Base-by-base conservation (phyloP, 1,140 invertebrate genomes). In the Orchesella cincta region DNA sequence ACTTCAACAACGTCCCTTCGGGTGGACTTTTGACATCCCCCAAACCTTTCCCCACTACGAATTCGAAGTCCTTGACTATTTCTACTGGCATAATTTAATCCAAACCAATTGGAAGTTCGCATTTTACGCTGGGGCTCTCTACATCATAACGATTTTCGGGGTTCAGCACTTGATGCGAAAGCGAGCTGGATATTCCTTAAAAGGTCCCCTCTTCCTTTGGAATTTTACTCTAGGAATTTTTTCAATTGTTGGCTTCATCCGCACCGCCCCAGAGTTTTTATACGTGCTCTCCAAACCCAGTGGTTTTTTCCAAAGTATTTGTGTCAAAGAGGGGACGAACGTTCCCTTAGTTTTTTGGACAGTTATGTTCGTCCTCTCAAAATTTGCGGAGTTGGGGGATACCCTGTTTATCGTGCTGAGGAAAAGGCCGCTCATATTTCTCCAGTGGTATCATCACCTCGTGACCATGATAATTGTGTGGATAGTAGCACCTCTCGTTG, bases 301-400 rank as follows among this genome's bases (percentile, higher is more conserved):
- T 84, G 95, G 97, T 64, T 88, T 98, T 80, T 93, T 97, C 84
- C 93, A 97, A 86, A 98, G 96, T 51, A 90, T 98, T 78, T 98
- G 95, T 86, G 92, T 33, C 62, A 78, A 73, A 29, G 31, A 71
- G 16, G 73, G 33, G 23, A 71, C 67, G 23, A 74, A 78, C 71
- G 51, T 74, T 34, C 73, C 77, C 18, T 51, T 64, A 1, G 52
- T 26, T 1, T 79, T 77, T 39, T 79, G 78, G 78, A 46, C 29
- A 5, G 23, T 76, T 29, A 26, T 77, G 18, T 74, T 74, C 57
- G 28, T 73, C 5, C 71, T 73, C 54, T 77, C 75, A 1, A 79
- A 79, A 35, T 74, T 70, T 72, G 20, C 77, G 35, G 78, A 79
- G 31, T 26, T 79, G 12, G 78, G 75, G 0, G 78, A 79, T 28